Conservation (phyloP, 2,888 invertebrate species). For the Keiferia lycopersicella region DNA sequence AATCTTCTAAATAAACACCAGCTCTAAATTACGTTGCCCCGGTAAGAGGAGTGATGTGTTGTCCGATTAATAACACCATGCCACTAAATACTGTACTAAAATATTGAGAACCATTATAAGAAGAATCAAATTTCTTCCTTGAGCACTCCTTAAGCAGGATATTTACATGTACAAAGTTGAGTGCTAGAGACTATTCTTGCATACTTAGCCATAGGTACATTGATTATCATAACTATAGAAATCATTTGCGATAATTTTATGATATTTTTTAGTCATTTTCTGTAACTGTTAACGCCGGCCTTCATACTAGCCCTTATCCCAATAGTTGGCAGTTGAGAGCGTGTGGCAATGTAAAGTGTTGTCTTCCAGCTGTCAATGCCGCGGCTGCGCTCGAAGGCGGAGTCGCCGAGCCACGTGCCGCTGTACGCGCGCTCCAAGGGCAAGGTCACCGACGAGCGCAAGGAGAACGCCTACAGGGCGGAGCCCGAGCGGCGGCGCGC, state of each 20-base stretch:
- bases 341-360: neutral
- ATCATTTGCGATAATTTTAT: no score
- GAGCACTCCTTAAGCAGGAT: no score
- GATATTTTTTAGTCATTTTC: no score
- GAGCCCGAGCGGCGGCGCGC: constrained; percentile 39
- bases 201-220: no score
- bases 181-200: no score
- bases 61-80: constrained; percentile 56
- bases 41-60: constrained; percentile 70
- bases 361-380: constrained; percentile 69
- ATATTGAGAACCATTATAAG: neutral
- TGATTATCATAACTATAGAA: no score
- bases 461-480: constrained; percentile 72
- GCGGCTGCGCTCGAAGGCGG: constrained; percentile 65
- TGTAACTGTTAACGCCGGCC: no score
- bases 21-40: constrained; percentile 51
- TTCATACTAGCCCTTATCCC: no score
- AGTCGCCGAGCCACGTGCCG: constrained; percentile 62
- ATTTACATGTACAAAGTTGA: no score
- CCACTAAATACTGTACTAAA: constrained; percentile 40
- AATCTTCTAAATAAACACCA: constrained; percentile 65
- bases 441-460: constrained; percentile 70
- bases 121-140: neutral
- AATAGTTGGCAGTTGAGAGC: neutral
- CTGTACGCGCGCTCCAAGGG: constrained; percentile 66